These are phyloP conservation scores for Manis pentadactyla DNA, from an alignment of 2,797 vertebrate genomes.

Conservation along the genomic window DNA sequence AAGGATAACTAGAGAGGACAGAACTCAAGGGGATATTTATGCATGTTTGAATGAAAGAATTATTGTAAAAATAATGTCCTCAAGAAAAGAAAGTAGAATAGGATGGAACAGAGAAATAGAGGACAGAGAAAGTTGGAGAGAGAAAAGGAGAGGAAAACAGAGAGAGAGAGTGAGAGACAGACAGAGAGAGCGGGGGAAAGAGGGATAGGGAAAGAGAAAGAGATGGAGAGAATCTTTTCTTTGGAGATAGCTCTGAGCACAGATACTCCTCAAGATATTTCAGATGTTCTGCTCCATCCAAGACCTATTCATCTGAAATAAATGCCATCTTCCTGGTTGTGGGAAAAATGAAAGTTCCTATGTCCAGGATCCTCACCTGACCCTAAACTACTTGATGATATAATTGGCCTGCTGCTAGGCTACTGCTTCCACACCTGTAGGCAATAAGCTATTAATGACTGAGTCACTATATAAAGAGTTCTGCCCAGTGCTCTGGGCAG, in stretches of 20 bases:
- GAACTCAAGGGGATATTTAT: not conserved
- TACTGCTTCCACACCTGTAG: too few relatives aligned
- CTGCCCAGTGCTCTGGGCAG: too few relatives aligned
- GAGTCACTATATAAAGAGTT: too few relatives aligned
- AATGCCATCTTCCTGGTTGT: not conserved
- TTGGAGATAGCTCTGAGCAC: not conserved
- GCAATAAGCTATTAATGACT: too few relatives aligned
- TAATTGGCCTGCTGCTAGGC: too few relatives aligned
- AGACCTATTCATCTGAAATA: not conserved
- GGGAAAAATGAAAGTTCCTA: too few relatives aligned
- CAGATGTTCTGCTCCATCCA: not conserved
- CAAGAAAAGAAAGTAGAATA: not conserved
- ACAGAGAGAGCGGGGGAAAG: not conserved
- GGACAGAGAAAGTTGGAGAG: not conserved
- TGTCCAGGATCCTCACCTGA: too few relatives aligned
- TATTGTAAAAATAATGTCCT: constrained; percentile 22
- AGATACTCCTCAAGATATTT: not conserved
- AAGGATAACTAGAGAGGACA: not conserved
- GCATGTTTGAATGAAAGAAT: constrained; percentile 1
- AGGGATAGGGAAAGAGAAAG: not conserved
- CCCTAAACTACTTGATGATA: too few relatives aligned
- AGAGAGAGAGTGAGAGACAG: too few relatives aligned
- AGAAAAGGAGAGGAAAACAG: not conserved
- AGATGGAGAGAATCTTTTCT: not conserved
- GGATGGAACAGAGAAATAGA: not conserved